phyloP scores from a whole-genome alignment of 2,888 invertebrate genomes.

The Abrostola triplasia region DNA sequence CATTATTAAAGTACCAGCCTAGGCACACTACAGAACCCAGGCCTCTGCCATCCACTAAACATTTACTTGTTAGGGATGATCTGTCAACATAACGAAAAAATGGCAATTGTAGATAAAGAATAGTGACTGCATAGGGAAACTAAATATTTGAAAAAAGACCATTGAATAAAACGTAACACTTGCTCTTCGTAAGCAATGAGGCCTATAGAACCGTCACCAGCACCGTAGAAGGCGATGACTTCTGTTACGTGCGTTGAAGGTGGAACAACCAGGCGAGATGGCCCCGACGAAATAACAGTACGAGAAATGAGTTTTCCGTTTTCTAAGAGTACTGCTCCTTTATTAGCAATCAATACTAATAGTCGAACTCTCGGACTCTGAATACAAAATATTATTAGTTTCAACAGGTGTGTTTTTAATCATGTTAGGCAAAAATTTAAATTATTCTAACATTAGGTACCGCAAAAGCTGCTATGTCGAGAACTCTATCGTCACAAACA shows the following conservation, averaged over 20 bases:
- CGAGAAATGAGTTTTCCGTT: constrained; percentile 89
- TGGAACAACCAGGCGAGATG: constrained; percentile 75
- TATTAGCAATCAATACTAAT: constrained; percentile 94
- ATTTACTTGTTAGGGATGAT: constrained; percentile 72
- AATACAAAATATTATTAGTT: constrained; percentile 52
- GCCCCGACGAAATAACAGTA: constrained; percentile 71
- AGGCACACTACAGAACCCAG: constrained; percentile 81
- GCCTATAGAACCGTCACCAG: constrained; percentile 96
- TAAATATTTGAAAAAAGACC: too few relatives aligned
- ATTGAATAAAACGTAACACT: constrained; percentile 41
- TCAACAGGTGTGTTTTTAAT: constrained; percentile 14
- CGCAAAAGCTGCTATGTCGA: constrained; percentile 90
- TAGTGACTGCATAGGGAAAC: not conserved
- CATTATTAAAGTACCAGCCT: constrained; percentile 75
- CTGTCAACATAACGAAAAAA: constrained; percentile 54
- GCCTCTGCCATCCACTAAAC: constrained; percentile 80
- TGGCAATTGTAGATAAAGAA: not conserved
- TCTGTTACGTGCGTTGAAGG: constrained; percentile 75
- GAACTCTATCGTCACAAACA: constrained; percentile 95
- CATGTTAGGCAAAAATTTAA: constrained; percentile 20
- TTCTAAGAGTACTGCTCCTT: constrained; percentile 93
- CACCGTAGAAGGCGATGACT: constrained; percentile 93
- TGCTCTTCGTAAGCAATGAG: constrained; percentile 90
- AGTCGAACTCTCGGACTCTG: constrained; percentile 90
- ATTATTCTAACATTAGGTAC: constrained; percentile 82